Evolutionary conservation across 1,140 invertebrate genomes (phyloP), one percentile per base, ranked within the genome.

Genomic region (Anoplophora glabripennis): DNA sequence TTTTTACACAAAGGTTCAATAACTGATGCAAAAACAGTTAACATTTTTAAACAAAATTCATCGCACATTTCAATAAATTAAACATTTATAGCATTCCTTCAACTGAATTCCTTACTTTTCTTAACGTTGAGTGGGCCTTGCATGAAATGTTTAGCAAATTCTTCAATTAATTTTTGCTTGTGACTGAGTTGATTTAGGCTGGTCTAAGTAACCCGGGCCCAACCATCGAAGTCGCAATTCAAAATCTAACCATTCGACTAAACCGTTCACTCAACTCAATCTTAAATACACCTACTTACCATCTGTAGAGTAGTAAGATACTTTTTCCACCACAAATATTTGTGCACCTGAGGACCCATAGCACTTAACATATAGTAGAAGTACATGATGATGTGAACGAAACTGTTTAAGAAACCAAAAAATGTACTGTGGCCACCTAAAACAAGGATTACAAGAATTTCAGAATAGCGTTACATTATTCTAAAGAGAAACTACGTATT

Each of bases 321-420:
- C 57, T 84, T 86, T 72, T 92, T 92, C 89, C 89, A 91, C 82
- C 87, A 89, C 42, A 90, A 76, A 65, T 88, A 90, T 70, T 84
- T 86, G 59, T 90, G 88, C 66, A 83, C 84, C 61, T 86, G 77
- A 7, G 88, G 88, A 56, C 88, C 83, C 66, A 89, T 79, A 1
- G 89, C 88, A 2, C 89, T 83, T 18, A 91, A 71, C 77, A 90
- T 81, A 67, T 91, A 92, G 70, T 92, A 92, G 4, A 83, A 82
- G 72, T 91, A 91, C 89, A 92, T 93, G 48, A 93, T 82, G 58
- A 93, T 89, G 71, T 93, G 90, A 9, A 93, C 89, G 62, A 92
- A 90, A 1, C 87, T 89, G 76, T 93, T 93, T 61, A 94, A 84
- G 47, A 89, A 81, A 53, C 87, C 87, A 69, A 88, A 89, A 60